Evolutionary conservation across 1,140 invertebrate species (phyloP), one percentile per base, ranked within the genome.

Genomic region (Drosophila micromelanica): DNA sequence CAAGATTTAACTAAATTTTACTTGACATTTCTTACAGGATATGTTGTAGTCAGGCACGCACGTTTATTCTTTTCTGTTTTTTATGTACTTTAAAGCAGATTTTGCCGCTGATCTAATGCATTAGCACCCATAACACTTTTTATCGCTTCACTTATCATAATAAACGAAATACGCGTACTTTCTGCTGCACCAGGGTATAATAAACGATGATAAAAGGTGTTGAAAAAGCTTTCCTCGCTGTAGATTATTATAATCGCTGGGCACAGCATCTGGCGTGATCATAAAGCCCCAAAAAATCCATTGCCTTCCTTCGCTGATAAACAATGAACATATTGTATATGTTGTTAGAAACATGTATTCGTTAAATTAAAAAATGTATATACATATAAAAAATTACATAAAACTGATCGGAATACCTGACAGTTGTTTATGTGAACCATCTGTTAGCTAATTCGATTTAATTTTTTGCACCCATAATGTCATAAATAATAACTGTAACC

Each of bases 141-240:
- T 62, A 80, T 79, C 37, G 55, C 43, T 60, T 12, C 55, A 67
- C 51, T 76, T 80, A 80, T 76, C 78, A 68, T 73, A 45, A 67
- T 48, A 42, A 57, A 61, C 30, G 49, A 2, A 30, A 15, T 23
- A 23, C 12, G 49, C 20, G 2, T 27, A 32, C 20, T 35, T 64
- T 54, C 49, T 20, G 20, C 43, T 48, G 38, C 38, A 46, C 17
- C 15, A 45, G 7, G 32, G 32, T 40, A 48, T 56, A 27, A 40
- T n/a, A 27, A 27, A 63, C 62, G 42, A 54, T 51, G 45, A 42
- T 55, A 54, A 37, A 73, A 60, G 56, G 75, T 56, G 51, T 57
- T 55, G 76, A 61, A 68, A 64, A 71, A 60, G 43, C 76, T 68
- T 80, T 60, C 68, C 61, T 23, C 52, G 60, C 37, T 35, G 60